These are phyloP conservation scores for Agonopterix arenella DNA, from an alignment of 2,888 invertebrate genomes.

Conservation along the genomic window DNA sequence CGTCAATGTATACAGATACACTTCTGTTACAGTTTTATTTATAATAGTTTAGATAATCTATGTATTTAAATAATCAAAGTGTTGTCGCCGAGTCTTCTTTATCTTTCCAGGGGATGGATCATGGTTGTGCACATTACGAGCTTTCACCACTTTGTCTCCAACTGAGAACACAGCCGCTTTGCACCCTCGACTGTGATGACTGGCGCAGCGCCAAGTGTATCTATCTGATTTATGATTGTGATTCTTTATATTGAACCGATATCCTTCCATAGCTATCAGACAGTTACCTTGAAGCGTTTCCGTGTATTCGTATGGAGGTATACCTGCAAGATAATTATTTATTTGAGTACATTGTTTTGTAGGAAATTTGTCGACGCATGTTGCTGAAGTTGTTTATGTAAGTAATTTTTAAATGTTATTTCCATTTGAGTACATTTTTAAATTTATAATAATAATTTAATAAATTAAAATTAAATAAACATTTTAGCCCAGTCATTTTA, in stretches of 20 bases:
- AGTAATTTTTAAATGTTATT: no score
- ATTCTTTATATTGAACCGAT: conserved; percentile 22
- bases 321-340: neutral
- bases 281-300: conserved; percentile 20
- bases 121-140: conserved; percentile 20
- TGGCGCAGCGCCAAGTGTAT: conserved; percentile 19
- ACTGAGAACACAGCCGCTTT: conserved; percentile 18
- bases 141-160: conserved; percentile 17
- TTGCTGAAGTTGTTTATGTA: no score
- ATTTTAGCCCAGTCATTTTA: no score
- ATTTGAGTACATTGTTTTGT: no score
- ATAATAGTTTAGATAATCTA: no score
- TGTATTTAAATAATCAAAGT: neutral
- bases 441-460: no score
- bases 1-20: no score
- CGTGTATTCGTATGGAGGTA: conserved; percentile 15
- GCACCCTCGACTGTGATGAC: conserved; percentile 15
- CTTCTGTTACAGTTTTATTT: no score
- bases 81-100: neutral
- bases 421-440: no score
- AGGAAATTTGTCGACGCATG: no score
- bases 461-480: no score
- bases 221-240: conserved; percentile 3
- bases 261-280: conserved; percentile 19
- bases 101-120: neutral